phyloP scores from a whole-genome alignment of 2,888 invertebrate species.

The Stratiomys singularior region DNA sequence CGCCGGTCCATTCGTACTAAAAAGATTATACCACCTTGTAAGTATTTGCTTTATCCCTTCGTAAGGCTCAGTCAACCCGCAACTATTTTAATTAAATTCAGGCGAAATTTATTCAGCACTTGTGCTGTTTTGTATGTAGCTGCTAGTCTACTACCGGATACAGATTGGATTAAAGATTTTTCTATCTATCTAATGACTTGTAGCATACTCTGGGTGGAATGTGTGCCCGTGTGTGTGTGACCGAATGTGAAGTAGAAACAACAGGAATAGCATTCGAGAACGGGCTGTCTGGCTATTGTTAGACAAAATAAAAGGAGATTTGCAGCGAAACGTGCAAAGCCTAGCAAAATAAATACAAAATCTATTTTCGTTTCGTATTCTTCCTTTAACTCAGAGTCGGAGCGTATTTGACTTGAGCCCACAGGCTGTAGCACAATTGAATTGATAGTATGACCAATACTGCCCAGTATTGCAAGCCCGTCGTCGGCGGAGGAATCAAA shows the following conservation, averaged over 20 bases:
- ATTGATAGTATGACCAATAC: background rate
- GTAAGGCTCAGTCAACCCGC: slow-evolving; percentile 17
- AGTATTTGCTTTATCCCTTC: background rate
- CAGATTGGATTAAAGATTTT: slow-evolving; percentile 31
- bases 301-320: slow-evolving; percentile 27
- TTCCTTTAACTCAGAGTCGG: slow-evolving; percentile 7
- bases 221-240: background rate
- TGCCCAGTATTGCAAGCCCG: background rate
- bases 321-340: slow-evolving; percentile 40
- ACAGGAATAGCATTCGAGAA: background rate
- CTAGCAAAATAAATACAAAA: slow-evolving; percentile 42
- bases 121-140: slow-evolving; percentile 7
- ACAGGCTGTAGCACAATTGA: background rate
- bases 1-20: background rate
- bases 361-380: slow-evolving; percentile 33
- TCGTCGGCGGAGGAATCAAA: background rate
- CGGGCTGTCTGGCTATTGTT: slow-evolving; percentile 32
- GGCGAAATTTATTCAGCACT: slow-evolving; percentile 31
- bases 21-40: background rate
- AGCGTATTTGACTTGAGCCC: background rate
- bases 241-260: background rate
- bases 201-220: slow-evolving; percentile 11
- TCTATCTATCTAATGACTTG: slow-evolving; percentile 22
- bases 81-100: slow-evolving; percentile 42
- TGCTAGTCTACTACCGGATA: slow-evolving; percentile 32